Base-by-base conservation (phyloP, 2,888 invertebrate genomes). In the Lamellibrachia columna region DNA sequence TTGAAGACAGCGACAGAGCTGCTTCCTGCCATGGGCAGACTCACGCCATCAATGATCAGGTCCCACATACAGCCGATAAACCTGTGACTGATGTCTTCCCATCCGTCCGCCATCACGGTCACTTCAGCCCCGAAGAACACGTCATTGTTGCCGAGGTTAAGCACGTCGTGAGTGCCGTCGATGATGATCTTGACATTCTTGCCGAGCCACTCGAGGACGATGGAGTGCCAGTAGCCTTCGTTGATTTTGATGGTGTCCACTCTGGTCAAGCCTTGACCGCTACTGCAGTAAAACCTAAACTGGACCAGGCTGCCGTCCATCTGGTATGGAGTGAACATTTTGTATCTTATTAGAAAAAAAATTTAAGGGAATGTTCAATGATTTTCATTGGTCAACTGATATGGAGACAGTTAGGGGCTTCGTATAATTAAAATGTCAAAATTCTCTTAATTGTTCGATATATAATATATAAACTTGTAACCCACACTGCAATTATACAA, bases 51-150 rank as follows among this genome's bases (percentile, higher is more conserved):
- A 92, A 99, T 97, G 93, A 97, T 97, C 58, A 99, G 97, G 95
- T 98, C 98, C 93, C 98, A 98, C 97, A 99, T 98, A 96, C 99
- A 99, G 1, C 99, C 99, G 93, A 98, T 97, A 96, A 99, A 99
- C 0, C 99, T 99, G 91, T 98, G 97, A 91, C 98, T 98, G 92
- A 98, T 97, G 96, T 95, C 95, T 53, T 94, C 94, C 91, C 95
- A 95, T 3, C 95, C 95, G 92, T 95, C 95, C 3, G 94, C 94
- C 92, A 95, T 94, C 7, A 94, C 93, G 91, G 95, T 94, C 52
- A 98, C 98, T 96, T 98, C 98, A 0, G 98, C 98, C 52, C 98
- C 99, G 92, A 99, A 97, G 95, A 98, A 98, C 94, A 99, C 97
- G 95, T 98, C 98, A 95, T 98, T 98, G 52, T 98, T 97, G 96